Evolutionary conservation across 2,888 invertebrate species (phyloP), one percentile per base, ranked within the genome.

Genomic region (Anticlea derivata): DNA sequence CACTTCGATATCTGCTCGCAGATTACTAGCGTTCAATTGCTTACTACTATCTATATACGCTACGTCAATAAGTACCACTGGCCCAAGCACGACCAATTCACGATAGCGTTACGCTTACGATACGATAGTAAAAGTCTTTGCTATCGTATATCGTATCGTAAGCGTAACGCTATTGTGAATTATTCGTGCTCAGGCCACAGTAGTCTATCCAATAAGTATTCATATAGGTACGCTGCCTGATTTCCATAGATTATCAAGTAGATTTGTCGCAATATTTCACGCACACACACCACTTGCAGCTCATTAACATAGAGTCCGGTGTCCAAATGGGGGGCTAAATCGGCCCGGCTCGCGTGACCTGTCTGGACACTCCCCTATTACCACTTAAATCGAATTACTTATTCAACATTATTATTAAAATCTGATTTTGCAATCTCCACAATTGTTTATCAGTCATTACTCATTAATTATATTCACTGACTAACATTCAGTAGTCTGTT

Each of bases 271-370:
- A 34, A 58, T 51, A 51, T 30, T 50, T 55, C 41, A 50, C 35
- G 44, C 27, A 38, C 46, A 51, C 51, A 59, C 50, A 55, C 47
- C 50, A 44, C 46, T 48, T 44, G 41, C 54, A 44, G 27, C 44
- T 59, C 56, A 61, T 59, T 61, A 49, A 41, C 59, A 61, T 61
- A 51, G 17, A 54, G 52, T 52, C 43, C 34, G 46, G 30, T 58
- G 52, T 55, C 55, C 50, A 58, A 61, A 61, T 56, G 57, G 51
- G 58, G 58, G 55, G 30, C 30, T 33, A 48, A 44, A 44, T 44
- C 38, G 48, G 24, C 37, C 39, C 17, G 34, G 35, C 44, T 50
- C 27, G 54, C 54, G 54, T 55, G 54, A 50, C 54, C 49, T 39
- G 46, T 55, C 49, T 54, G 45, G 34, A 49, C 38, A 38, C 34